Base-by-base conservation (phyloP, 92 coral and sea anemone species). In the Montipora capitata region DNA sequence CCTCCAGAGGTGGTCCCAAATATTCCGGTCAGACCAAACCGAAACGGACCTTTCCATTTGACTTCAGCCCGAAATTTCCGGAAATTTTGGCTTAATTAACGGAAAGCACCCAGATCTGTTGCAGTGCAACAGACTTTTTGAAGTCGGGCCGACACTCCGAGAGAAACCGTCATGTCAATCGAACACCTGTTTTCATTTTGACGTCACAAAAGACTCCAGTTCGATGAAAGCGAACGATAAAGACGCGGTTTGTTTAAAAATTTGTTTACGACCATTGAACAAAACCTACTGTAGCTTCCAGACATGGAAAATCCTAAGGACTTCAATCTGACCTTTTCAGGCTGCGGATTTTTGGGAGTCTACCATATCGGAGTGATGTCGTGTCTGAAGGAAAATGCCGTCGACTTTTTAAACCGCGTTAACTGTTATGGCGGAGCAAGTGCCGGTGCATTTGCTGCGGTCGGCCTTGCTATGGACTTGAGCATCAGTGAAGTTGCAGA, bases 291-390 rank as follows among this genome's bases (percentile, higher is more conserved):
- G n/a, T n/a, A 40, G 11, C 44, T 85, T 45, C 48, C 10, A 40
- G 62, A 16, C 44, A 95, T 95, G 98, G 72, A 79, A 16, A 90
- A 68, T 5, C 18, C 10, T 8, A 70, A 94, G 73, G 96, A 92
- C 65, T 81, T 98, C 3, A 96, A 94, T 73, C 49, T 98, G 7
- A 96, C 99, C 4, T 98, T 98, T 85, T 98, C 99, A 20, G 99
- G 99, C 56, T 98, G 99, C 83, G 99, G 99, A 74, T 98, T 98
- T 87, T 78, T 98, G 57, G 99, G 99, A 56, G 92, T 98, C 40
- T 98, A 98, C 74, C 99, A 98, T 79, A 94, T 98, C 62, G 99
- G 99, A 2, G 99, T 96, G 43, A 98, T 96, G 84, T 92, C 98
- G n/a, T 94, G 99, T 70, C 79, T 98, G 84, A 96, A 94, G 74